phyloP scores from a whole-genome alignment of 2,888 invertebrate genomes.

The Parnassius glacialis region DNA sequence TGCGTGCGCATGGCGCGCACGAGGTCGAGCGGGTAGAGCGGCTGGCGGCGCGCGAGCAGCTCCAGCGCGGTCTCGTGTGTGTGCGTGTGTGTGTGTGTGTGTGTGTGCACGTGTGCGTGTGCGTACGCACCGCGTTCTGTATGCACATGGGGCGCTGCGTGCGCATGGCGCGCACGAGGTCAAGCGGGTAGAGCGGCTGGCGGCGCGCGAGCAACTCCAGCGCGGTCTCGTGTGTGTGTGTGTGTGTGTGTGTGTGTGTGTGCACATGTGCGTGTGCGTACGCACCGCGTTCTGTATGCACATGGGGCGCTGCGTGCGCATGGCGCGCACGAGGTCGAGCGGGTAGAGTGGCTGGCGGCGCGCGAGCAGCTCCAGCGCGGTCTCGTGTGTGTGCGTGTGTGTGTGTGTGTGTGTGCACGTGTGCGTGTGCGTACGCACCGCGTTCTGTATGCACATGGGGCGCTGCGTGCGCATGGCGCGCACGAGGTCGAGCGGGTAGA shows the following conservation, averaged over 20 bases:
- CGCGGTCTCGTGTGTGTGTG: too few relatives aligned
- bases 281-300: conserved; percentile 94
- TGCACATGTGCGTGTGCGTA: conserved; percentile 14
- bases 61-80: too few relatives aligned
- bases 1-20: too few relatives aligned
- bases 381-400: too few relatives aligned
- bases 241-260: too few relatives aligned
- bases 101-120: too few relatives aligned
- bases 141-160: conserved; percentile 99
- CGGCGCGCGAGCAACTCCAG: too few relatives aligned
- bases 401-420: too few relatives aligned
- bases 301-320: conserved; percentile 98
- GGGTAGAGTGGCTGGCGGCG: conserved; percentile 87
- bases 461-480: conserved; percentile 98
- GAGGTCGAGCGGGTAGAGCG: too few relatives aligned
- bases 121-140: conserved; percentile 91
- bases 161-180: conserved; percentile 96
- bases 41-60: too few relatives aligned
- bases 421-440: conserved; percentile 88
- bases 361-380: too few relatives aligned
- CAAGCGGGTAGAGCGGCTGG: conserved; percentile 98
- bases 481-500: conserved; percentile 89
- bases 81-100: too few relatives aligned
- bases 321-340: conserved; percentile 94
- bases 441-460: conserved; percentile 98